Conservation (phyloP, 2,888 invertebrate genomes). For the Lagria hirta region DNA sequence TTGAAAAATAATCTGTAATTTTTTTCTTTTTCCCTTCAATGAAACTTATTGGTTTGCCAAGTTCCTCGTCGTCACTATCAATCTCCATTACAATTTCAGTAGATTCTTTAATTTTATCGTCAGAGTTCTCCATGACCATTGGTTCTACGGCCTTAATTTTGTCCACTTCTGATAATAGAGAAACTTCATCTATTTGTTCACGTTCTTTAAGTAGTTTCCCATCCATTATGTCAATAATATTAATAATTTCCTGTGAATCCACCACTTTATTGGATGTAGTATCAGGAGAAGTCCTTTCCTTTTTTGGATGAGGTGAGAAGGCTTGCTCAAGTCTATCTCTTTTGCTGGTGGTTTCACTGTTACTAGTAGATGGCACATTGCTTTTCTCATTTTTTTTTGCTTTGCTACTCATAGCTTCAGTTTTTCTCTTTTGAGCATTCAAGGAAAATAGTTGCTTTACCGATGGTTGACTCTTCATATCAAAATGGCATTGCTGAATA, state of each 20-base stretch:
- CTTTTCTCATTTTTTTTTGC: too few species aligned
- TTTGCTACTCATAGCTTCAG: too few species aligned
- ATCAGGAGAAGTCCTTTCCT: constrained; percentile 5
- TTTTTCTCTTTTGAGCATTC: constrained; percentile 22
- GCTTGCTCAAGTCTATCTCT: neutral
- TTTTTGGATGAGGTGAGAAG: neutral
- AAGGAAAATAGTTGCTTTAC: constrained; percentile 36
- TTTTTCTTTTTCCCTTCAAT: constrained; percentile 31
- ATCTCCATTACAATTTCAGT: constrained; percentile 29
- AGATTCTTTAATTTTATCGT: constrained; percentile 10
- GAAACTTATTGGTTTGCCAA: constrained; percentile 16
- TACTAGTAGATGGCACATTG: constrained; percentile 18
- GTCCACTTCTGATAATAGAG: constrained; percentile 34
- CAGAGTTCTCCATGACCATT: neutral
- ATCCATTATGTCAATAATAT: constrained; percentile 42
- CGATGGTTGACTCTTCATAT: constrained; percentile 45
- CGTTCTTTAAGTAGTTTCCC: constrained; percentile 32
- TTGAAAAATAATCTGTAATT: constrained; percentile 42
- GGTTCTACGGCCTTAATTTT: constrained; percentile 29
- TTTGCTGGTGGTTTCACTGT: constrained; percentile 6
- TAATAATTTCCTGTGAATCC: constrained; percentile 34
- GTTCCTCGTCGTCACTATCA: constrained; percentile 18
- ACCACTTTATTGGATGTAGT: neutral
- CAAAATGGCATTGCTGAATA: constrained; percentile 56
- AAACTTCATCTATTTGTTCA: constrained; percentile 22